Evolutionary conservation across 2,113 vertebrate genomes (phyloP), one percentile per base, ranked within the genome.

Genomic region (Myiozetetes cayanensis): DNA sequence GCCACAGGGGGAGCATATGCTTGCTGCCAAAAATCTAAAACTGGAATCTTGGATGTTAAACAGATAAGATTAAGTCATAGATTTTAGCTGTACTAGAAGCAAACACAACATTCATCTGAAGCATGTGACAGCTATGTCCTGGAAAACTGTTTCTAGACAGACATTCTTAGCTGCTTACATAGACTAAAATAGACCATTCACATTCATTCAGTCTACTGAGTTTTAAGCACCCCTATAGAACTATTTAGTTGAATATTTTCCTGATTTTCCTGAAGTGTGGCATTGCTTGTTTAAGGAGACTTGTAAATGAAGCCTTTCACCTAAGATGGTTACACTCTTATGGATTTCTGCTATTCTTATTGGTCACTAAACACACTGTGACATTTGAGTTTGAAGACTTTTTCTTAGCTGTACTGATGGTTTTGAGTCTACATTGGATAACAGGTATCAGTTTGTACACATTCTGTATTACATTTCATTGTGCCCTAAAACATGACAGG

Each of bases 61-160:
- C 96, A 97, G 95, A 97, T 96, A 97, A 96, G 87, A 96, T 97
- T 96, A 97, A 97, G 96, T 96, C 94, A 93, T 68, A 96, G 96
- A 93, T 63, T 95, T 95, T 68, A 91, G 53, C 94, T 96, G 83
- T 85, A 74, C 61, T 87, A 91, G 94, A 94, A 88, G 78, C 67
- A 96, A 97, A 92, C 83, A 55, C 24, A 93, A 37, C 85, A 93
- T 92, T 93, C 65, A 90, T 96, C 87, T 92, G 87, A 80, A 94
- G 78, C 77, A 72, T 89, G 84, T 96, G 97, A 91, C 94, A 82
- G 27, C 82, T 93, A 10, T 37, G 76, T 87, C 76, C 82, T 94
- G 92, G 91, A 94, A 95, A 94, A 93, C 44, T 79, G 80, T 90
- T 94, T 95, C 92, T 96, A 95, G 80, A 92, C 90, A 92, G 94